phyloP scores from a whole-genome alignment of 2,797 vertebrate genomes.

The Hyperoplus immaculatus region DNA sequence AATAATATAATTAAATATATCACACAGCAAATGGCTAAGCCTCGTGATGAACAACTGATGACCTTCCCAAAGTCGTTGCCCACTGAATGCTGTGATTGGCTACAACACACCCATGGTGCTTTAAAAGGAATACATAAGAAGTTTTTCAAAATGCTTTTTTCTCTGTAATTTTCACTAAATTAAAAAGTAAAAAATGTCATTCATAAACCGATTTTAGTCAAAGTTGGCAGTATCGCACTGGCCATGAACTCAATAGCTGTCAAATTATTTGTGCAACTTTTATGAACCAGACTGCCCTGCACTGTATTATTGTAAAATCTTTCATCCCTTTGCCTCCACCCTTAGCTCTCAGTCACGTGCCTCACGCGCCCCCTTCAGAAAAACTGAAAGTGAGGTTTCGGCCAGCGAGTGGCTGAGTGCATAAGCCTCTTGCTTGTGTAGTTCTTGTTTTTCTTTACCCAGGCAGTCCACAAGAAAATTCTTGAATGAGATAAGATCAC shows the following conservation, averaged over 20 bases:
- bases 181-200: not conserved
- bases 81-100: constrained; percentile 1
- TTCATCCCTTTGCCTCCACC: constrained; percentile 3
- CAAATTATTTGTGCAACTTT: constrained; percentile 5
- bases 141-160: not conserved
- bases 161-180: not conserved
- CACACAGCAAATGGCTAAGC: constrained; percentile 5
- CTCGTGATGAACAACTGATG: not conserved
- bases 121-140: not conserved
- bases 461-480: constrained; percentile 71
- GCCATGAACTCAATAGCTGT: constrained; percentile 1
- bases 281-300: constrained; percentile 4
- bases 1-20: not conserved
- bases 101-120: not conserved
- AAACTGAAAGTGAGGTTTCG: constrained; percentile 51
- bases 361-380: constrained; percentile 33
- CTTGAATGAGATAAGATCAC: constrained; percentile 84
- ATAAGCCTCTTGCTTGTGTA: constrained; percentile 62
- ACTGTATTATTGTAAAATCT: constrained; percentile 2
- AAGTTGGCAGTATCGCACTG: not conserved
- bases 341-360: constrained; percentile 27
- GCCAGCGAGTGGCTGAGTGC: constrained; percentile 25
- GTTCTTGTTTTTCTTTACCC: constrained; percentile 75
- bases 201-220: not conserved
- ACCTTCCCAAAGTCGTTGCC: not conserved